A percentile compares a stretch with the other conserved stretches of the same genome.
Conservation (phyloP, 2,113 vertebrate genomes). For the Craseonycteris thonglongyai region DNA sequence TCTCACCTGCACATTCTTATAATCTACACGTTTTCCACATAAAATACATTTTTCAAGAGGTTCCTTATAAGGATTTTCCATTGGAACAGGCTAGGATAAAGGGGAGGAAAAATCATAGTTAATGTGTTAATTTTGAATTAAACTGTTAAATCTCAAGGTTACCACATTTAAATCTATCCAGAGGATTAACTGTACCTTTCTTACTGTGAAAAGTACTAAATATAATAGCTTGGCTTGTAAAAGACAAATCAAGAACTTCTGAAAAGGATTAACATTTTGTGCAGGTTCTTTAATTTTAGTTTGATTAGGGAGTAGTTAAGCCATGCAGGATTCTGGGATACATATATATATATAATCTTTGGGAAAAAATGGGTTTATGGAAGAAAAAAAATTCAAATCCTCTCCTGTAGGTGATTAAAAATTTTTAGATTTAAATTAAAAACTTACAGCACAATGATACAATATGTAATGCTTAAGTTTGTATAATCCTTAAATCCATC, state of each 20-base stretch:
- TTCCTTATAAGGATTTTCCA: conserved; percentile 92
- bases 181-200: not conserved
- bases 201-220: not conserved
- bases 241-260: not conserved
- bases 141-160: not conserved
- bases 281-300: not conserved
- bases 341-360: not conserved
- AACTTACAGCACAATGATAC: not conserved
- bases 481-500: not conserved
- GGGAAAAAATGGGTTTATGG: not conserved
- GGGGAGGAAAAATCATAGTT: not conserved
- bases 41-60: conserved; percentile 88
- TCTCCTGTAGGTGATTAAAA: not conserved
- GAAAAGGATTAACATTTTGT: not conserved
- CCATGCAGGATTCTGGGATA: not conserved
- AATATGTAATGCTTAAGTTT: not conserved
- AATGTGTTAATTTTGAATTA: not conserved
- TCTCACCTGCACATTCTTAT: conserved; percentile 93
- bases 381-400: not conserved
- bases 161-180: not conserved
- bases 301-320: not conserved
- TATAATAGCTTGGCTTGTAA: not conserved
- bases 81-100: conserved; percentile 82
- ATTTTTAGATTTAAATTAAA: not conserved
- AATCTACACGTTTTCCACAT: conserved; percentile 87